phyloP scores from a whole-genome alignment of 2,113 vertebrate genomes.

The Pelecanoides urinatrix region DNA sequence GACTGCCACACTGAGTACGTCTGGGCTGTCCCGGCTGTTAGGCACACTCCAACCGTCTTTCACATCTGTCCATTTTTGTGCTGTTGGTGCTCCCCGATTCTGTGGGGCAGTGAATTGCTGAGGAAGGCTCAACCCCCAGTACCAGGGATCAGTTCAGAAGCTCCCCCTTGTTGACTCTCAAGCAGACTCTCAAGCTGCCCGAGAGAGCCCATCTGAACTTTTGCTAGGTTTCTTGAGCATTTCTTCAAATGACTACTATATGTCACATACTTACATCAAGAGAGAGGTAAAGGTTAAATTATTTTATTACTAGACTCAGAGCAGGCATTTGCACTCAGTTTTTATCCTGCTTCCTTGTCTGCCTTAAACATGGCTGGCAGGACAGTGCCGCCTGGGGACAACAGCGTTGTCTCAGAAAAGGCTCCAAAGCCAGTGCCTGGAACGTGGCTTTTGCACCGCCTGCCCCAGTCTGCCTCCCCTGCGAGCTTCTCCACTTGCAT shows the following conservation, averaged over 20 bases:
- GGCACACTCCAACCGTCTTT: not conserved
- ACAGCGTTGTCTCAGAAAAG: not conserved
- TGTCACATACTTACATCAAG: not conserved
- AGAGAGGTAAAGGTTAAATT: not conserved
- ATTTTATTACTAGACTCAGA: not conserved
- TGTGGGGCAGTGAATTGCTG: not conserved
- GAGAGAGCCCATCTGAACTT: not conserved
- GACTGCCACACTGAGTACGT: rapidly evolving
- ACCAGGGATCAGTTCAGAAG: not conserved
- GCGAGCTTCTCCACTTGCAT: not conserved
- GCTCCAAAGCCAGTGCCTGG: not conserved
- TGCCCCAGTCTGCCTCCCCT: not conserved
- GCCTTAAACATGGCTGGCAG: not conserved
- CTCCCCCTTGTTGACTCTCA: not conserved
- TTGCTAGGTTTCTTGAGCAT: not conserved
- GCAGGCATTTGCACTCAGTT: not conserved
- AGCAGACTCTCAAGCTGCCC: not conserved
- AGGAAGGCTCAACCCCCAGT: not conserved
- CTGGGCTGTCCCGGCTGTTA: rapidly evolving
- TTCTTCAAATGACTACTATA: not conserved
- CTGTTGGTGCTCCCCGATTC: not conserved
- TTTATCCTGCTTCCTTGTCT: not conserved
- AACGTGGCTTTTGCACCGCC: rapidly evolving
- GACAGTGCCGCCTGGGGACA: not conserved
- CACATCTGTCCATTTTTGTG: not conserved